Base-by-base conservation (phyloP, 2,888 invertebrate species). In the Caradrina clavipalpis region DNA sequence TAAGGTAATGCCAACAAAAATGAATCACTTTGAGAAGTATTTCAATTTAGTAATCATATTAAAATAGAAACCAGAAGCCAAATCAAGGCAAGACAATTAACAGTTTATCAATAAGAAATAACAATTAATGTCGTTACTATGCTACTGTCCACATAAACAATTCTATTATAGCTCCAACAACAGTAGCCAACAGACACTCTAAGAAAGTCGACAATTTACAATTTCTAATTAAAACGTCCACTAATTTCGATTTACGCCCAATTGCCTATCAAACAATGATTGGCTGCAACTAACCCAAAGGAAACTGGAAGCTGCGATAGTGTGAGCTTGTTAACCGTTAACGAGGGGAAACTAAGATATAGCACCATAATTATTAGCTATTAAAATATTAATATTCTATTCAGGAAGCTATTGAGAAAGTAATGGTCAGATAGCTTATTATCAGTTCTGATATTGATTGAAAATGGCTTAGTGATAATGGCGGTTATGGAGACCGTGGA, bases 291-390 rank as follows among this genome's bases (percentile, higher is more conserved):
- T 63, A 47, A 59, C 35, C 49, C 50, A 70, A 45, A 57, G 71
- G 66, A 75, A 75, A 81, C 76, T 73, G 15, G 68, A 58, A 68
- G 67, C 69, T 8, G 35, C 79, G 66, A 67, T 55, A 77, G 69
- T 82, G 66, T 80, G 61, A 76, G 51, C 71, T 74, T 68, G 73
- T 74, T 74, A 78, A 69, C 50, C 59, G 64, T 70, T 84, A 84
- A 87, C 82, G 85, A 86, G 86, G 75, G 75, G 83, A 87, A 86
- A 86, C 76, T 78, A 74, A 51, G 63, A 75, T 83, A 82, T 62
- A 79, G 60, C 73, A 74, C 73, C 79, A 77, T 86, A 83, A 85
- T 80, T 78, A 80, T 71, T n/a, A 69, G 63, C 68, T 82, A 87
- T 86, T 83, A 81, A 83, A 84, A 80, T 80, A 85, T 82, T 81